Evolutionary conservation across 1,140 invertebrate species (phyloP).

Genomic region (Drosophila bocki): DNA sequence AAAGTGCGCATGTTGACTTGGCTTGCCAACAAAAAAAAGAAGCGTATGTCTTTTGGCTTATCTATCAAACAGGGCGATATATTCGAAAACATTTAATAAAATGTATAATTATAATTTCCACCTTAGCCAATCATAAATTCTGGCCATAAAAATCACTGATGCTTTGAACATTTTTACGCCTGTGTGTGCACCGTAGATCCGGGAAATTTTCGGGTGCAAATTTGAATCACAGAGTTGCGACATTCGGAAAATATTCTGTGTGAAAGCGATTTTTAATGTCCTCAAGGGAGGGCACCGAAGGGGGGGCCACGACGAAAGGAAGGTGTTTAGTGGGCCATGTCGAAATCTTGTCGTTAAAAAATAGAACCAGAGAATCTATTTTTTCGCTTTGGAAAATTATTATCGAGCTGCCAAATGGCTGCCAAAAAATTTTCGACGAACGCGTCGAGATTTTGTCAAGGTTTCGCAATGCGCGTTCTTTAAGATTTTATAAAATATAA

Average conservation of each 20-base stretch:
- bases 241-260: slow-evolving; percentile 33
- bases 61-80: slow-evolving; percentile 8
- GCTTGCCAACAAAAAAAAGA: slow-evolving; percentile 1
- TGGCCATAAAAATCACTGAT: slow-evolving; percentile 39
- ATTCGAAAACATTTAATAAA: slow-evolving; percentile 32
- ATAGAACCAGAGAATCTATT: slow-evolving; percentile 44
- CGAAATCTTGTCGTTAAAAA: slow-evolving; percentile 73
- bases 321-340: slow-evolving; percentile 72
- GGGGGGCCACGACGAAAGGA: slow-evolving; percentile 23
- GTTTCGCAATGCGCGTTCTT: slow-evolving; percentile 15
- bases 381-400: slow-evolving; percentile 60
- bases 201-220: slow-evolving; percentile 13
- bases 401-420: slow-evolving; percentile 47
- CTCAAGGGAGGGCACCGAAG: background rate
- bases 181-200: slow-evolving; percentile 6
- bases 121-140: slow-evolving; percentile 55
- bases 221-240: slow-evolving; percentile 42
- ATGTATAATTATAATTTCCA: slow-evolving; percentile 50
- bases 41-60: slow-evolving; percentile 10
- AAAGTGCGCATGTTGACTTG: slow-evolving; percentile 16
- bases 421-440: slow-evolving; percentile 48
- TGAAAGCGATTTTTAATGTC: slow-evolving; percentile 56
- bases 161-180: slow-evolving; percentile 48
- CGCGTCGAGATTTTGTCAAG: slow-evolving; percentile 28
- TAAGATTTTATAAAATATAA: slow-evolving; percentile 8